Conservation (phyloP, 2,888 invertebrate genomes). For the Lasioglossum marginatum region DNA sequence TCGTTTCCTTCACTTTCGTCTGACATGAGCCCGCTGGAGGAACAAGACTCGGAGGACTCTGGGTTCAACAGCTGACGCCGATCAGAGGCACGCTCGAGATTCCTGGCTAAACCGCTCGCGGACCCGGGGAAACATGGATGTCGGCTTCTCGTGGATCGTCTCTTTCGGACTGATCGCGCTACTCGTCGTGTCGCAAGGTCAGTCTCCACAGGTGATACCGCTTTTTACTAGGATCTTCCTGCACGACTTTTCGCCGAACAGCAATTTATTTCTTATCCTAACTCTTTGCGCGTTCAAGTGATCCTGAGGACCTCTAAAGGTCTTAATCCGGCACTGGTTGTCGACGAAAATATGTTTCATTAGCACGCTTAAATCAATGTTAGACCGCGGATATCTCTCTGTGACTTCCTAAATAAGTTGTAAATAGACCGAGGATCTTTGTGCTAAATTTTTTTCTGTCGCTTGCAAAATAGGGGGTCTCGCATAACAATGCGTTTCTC, state of each 20-base stretch:
- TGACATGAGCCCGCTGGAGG: slow-evolving; percentile 64
- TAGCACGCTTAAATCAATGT: not conserved
- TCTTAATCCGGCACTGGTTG: not conserved
- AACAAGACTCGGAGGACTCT: slow-evolving; percentile 31
- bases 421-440: not conserved
- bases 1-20: slow-evolving; percentile 29
- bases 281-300: too few species aligned
- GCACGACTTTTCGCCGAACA: too few species aligned
- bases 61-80: slow-evolving; percentile 65
- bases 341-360: not conserved
- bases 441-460: not conserved
- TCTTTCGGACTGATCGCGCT: slow-evolving; percentile 52
- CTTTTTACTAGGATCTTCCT: not conserved
- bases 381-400: too few species aligned
- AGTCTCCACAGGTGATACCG: slow-evolving; percentile 28
- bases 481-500: not conserved
- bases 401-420: too few species aligned
- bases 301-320: too few species aligned
- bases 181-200: slow-evolving; percentile 63
- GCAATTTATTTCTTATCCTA: too few species aligned
- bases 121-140: slow-evolving; percentile 59
- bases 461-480: not conserved
- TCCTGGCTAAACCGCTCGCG: slow-evolving; percentile 36
- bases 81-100: slow-evolving; percentile 49
- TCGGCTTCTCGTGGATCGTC: slow-evolving; percentile 53